phyloP scores from a whole-genome alignment of 2,797 vertebrate species.

The Notoglanidium macrostoma region DNA sequence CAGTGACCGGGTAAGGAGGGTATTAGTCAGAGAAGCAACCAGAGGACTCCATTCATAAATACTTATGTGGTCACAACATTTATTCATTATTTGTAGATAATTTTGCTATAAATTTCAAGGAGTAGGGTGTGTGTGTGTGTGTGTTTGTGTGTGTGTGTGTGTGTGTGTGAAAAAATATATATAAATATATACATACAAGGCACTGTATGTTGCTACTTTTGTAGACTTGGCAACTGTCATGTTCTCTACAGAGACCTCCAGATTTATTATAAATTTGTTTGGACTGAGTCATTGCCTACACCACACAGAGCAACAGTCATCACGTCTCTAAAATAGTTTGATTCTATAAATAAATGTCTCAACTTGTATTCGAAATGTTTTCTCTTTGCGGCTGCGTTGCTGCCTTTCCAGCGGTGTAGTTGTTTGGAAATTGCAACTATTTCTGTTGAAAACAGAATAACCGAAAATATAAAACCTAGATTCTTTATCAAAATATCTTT shows the following conservation, averaged over 20 bases:
- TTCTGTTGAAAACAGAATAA: neutral
- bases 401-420: neutral
- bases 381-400: neutral
- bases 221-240: neutral
- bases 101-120: neutral
- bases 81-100: neutral
- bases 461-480: neutral
- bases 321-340: neutral
- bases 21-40: constrained; percentile 8
- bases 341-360: constrained; percentile 1
- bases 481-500: neutral
- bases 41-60: neutral
- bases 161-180: neutral
- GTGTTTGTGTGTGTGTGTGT: too few species aligned
- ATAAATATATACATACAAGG: neutral
- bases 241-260: neutral
- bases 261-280: neutral
- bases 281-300: neutral
- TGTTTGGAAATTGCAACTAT: neutral
- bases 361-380: neutral
- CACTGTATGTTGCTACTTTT: neutral
- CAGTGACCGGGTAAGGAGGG: neutral
- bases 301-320: neutral
- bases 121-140: neutral
- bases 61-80: neutral